A percentile compares a stretch with the other conserved stretches of the same genome.
Conservation (phyloP, 2,113 vertebrate genomes). For the Athene cunicularia region DNA sequence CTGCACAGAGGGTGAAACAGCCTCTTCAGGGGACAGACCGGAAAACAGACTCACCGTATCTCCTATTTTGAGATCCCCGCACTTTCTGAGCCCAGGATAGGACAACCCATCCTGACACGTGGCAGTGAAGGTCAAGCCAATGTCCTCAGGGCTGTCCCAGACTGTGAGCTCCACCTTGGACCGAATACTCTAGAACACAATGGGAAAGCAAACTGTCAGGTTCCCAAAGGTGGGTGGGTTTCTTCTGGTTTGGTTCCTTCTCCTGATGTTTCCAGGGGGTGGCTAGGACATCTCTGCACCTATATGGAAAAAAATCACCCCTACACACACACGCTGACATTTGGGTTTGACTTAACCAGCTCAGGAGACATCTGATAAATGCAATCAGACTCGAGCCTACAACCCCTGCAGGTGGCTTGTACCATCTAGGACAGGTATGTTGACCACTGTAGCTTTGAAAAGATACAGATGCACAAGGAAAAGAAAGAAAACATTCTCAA, state of each 20-base stretch:
- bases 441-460: neutral
- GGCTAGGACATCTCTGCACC: neutral
- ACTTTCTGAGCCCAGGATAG: slow-evolving; percentile 89
- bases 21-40: neutral
- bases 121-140: slow-evolving; percentile 90
- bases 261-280: neutral
- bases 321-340: neutral
- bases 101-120: slow-evolving; percentile 92
- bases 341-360: neutral
- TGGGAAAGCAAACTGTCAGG: neutral
- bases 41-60: slow-evolving; percentile 87
- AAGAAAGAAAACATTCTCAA: neutral
- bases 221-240: neutral
- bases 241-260: neutral
- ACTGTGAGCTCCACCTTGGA: slow-evolving; percentile 96
- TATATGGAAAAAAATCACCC: neutral
- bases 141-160: slow-evolving; percentile 92
- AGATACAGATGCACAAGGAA: neutral
- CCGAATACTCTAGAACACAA: slow-evolving; percentile 87
- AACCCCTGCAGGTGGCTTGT: neutral
- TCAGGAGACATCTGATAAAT: neutral
- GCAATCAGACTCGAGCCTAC: neutral
- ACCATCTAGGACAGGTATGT: neutral
- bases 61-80: slow-evolving; percentile 92
- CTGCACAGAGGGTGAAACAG: neutral